These are phyloP conservation scores for Xestia sexstrigata DNA, from an alignment of 2,888 invertebrate species.

Conservation along the genomic window DNA sequence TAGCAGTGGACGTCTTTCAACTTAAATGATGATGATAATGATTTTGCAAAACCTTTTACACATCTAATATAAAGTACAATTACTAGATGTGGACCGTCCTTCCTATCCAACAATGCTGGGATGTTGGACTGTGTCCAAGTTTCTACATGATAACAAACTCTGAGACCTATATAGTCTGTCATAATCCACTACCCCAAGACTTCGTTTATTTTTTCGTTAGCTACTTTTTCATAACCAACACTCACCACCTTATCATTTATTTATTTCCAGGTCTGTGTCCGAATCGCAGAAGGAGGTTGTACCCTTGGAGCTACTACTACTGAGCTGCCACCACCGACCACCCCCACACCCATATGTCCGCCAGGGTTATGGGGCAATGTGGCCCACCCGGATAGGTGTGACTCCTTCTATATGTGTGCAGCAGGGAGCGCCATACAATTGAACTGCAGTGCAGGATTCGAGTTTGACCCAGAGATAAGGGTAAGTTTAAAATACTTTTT, in stretches of 20 bases:
- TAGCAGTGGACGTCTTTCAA: too few species aligned
- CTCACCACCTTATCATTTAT: background rate
- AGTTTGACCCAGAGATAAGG: slow-evolving; percentile 63
- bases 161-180: background rate
- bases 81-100: too few species aligned
- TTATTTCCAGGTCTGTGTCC: slow-evolving; percentile 26
- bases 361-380: slow-evolving; percentile 47
- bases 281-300: slow-evolving; percentile 45
- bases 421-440: slow-evolving; percentile 66
- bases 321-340: slow-evolving; percentile 7
- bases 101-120: too few species aligned
- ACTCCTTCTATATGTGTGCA: slow-evolving; percentile 67
- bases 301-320: slow-evolving; percentile 47
- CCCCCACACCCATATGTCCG: slow-evolving; percentile 27
- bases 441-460: slow-evolving; percentile 69
- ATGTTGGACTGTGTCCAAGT: too few species aligned
- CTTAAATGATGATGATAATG: too few species aligned
- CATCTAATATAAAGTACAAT: too few species aligned
- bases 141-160: too few species aligned
- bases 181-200: background rate
- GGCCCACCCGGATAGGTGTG: slow-evolving; percentile 48
- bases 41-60: too few species aligned
- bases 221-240: background rate
- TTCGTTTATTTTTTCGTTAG: background rate
- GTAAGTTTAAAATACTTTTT: slow-evolving; percentile 25